phyloP scores from a whole-genome alignment of 2,797 vertebrate species.

The Sebastes flavidus region DNA sequence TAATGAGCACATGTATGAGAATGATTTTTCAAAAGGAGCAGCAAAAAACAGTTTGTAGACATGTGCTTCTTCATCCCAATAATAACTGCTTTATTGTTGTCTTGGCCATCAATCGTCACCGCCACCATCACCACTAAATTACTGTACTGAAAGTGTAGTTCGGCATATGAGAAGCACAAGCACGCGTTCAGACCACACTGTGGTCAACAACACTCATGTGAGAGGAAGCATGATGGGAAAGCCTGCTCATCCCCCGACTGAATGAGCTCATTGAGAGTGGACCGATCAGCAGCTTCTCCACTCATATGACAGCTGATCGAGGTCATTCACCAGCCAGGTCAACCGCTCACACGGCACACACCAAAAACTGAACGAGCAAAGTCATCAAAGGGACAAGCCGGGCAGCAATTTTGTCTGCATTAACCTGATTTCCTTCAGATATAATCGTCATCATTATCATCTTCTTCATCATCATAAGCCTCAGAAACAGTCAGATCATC shows the following conservation, averaged over 20 bases:
- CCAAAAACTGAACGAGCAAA: not conserved
- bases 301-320: slow-evolving; percentile 46
- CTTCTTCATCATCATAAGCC: not conserved
- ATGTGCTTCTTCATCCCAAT: not conserved
- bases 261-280: slow-evolving; percentile 54
- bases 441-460: not conserved
- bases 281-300: slow-evolving; percentile 25
- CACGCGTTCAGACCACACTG: not conserved
- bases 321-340: slow-evolving; percentile 1
- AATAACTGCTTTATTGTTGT: not conserved
- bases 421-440: not conserved
- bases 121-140: not conserved
- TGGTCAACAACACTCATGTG: slow-evolving; percentile 54
- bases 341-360: slow-evolving; percentile 30
- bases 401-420: not conserved
- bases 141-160: slow-evolving; percentile 5
- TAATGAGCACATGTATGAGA: not conserved
- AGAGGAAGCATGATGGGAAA: slow-evolving; percentile 17
- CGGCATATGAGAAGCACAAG: not conserved
- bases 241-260: slow-evolving; percentile 18
- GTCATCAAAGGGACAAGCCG: not conserved
- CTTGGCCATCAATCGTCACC: not conserved
- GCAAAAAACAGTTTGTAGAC: not conserved
- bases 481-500: not conserved
- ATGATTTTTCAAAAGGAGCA: not conserved